phyloP scores from a whole-genome alignment of 2,888 invertebrate species.

The Clostera curtula region DNA sequence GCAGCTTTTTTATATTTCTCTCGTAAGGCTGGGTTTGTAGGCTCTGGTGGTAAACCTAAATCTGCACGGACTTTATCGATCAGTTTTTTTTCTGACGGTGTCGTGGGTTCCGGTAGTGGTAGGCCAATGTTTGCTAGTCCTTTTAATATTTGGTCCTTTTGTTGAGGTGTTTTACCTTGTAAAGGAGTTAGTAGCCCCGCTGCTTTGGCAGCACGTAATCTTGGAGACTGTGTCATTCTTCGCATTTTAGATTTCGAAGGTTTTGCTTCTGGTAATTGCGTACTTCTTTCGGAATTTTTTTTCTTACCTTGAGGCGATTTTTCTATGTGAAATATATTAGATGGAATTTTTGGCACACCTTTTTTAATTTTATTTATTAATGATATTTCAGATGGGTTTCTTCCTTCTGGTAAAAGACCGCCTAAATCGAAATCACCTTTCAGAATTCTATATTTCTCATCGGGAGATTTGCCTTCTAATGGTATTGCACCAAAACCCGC shows the following conservation, averaged over 20 bases:
- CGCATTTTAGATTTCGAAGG: too few relatives aligned
- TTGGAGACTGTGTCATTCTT: too few relatives aligned
- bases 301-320: too few relatives aligned
- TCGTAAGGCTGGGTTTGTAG: background rate
- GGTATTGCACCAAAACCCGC: constrained; percentile 23
- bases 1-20: constrained; percentile 12
- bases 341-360: background rate
- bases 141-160: background rate
- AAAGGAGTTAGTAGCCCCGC: background rate
- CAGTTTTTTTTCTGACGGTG: background rate
- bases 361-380: constrained; percentile 11
- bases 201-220: constrained; percentile 1
- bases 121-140: background rate
- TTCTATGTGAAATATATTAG: too few relatives aligned
- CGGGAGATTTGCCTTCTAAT: constrained; percentile 19
- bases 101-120: background rate
- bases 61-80: background rate
- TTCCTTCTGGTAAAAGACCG: constrained; percentile 19
- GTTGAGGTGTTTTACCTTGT: background rate
- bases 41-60: background rate
- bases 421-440: constrained; percentile 14
- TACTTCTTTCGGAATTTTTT: too few relatives aligned
- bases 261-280: too few relatives aligned
- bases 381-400: constrained; percentile 9
- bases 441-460: constrained; percentile 23